Evolutionary conservation across 2,888 invertebrate species (phyloP), one percentile per base, ranked within the genome.

Genomic region (Helleia helle): DNA sequence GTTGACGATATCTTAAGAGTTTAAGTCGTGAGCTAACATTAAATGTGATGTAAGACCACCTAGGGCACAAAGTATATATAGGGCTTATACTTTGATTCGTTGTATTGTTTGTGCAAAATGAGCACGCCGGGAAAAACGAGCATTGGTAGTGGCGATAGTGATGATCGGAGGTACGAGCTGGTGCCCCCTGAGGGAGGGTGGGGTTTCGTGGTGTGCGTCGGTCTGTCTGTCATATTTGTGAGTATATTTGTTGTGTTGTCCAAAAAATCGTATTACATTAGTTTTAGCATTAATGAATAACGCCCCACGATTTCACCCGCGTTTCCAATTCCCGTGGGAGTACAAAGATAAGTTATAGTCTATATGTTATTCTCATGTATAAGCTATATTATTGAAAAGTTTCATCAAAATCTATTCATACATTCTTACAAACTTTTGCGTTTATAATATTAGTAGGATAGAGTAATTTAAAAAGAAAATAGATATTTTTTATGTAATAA

Each of bases 151-250:
- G 63, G 63, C 46, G 62, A 65, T 36, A 66, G 64, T 55, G 72
- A 71, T 40, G 58, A 52, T 30, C 70, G 70, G 27, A 69, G 73
- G 43, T 81, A 74, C 51, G 81, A 81, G 38, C 50, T 75, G 56
- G 76, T 83, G 5, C 81, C 90, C 1, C 90, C 90, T 0, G 90
- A 91, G 50, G 92, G 92, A 1, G 91, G 91, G 0, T 92, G 91
- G 90, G 92, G 91, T 0, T 91, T 90, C 72, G 68, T 89, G 47
- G 87, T 92, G 36, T 88, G 90, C 39, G 50, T 90, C 13, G 90
- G 90, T 3, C 75, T 90, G 41, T 87, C 89, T 40, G 65, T 91
- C 28, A 88, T 89, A 53, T 90, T 89, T 62, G 91, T 91, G 75
- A 89, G 89, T 88, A 62, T 29, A 41, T 13, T 29, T 40, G 4